Conservation (phyloP, 2,113 vertebrate genomes). For the Sula dactylatra region DNA sequence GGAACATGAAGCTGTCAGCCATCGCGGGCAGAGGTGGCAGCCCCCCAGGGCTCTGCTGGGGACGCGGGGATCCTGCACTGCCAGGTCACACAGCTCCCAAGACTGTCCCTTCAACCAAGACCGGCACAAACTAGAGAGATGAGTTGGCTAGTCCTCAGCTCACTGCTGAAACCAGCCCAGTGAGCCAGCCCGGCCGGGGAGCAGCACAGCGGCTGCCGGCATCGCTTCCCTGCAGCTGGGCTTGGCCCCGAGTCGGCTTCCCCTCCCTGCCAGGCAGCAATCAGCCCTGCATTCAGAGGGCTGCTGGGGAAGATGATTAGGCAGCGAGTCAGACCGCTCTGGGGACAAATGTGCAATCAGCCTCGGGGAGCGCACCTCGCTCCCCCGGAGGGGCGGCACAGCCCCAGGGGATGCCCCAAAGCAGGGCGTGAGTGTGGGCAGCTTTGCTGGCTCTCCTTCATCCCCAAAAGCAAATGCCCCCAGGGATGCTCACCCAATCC, state of each 20-base stretch:
- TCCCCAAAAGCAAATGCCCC: fast-evolving
- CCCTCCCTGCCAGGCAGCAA: constrained; percentile 32
- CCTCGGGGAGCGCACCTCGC: background rate
- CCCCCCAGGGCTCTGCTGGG: background rate
- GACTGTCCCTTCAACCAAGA: fast-evolving
- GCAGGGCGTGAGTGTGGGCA: background rate
- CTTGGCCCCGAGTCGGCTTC: constrained; percentile 6
- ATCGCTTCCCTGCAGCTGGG: constrained; percentile 34
- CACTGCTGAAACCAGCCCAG: background rate
- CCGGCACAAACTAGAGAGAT: background rate
- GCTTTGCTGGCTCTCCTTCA: background rate
- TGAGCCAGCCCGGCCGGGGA: background rate
- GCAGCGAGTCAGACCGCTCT: constrained; percentile 34
- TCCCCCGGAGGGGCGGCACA: background rate
- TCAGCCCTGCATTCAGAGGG: constrained; percentile 53
- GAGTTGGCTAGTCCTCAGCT: background rate
- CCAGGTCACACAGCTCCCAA: background rate
- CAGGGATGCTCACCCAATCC: background rate
- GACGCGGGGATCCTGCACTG: fast-evolving
- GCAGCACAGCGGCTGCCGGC: background rate
- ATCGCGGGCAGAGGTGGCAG: background rate
- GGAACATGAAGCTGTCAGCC: background rate
- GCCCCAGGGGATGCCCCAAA: background rate
- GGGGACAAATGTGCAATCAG: constrained; percentile 54
- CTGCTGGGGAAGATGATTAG: constrained; percentile 49